Evolutionary conservation across 2,113 vertebrate genomes (phyloP).

Genomic region (Melanerpes aurifrons): DNA sequence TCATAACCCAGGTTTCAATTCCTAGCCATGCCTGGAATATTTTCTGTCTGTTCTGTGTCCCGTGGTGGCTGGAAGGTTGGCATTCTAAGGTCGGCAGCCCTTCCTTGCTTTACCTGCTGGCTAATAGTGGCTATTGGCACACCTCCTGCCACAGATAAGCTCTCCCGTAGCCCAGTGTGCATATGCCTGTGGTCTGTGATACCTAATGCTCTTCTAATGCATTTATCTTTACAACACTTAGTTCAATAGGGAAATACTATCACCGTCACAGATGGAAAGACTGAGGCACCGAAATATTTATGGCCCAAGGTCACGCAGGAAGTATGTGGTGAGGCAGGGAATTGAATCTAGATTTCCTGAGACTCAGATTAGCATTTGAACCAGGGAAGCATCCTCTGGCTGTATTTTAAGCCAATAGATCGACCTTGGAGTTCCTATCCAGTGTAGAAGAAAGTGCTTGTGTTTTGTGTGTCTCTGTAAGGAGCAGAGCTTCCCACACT

Average conservation of each 20-base stretch:
- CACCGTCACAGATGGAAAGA: conserved; percentile 55
- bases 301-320: conserved; percentile 64
- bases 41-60: background rate
- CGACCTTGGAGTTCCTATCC: conserved; percentile 49
- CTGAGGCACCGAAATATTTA: conserved; percentile 66
- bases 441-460: background rate
- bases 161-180: accelerated
- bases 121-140: background rate
- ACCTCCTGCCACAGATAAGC: background rate
- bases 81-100: background rate
- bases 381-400: conserved; percentile 56
- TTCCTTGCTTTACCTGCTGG: background rate
- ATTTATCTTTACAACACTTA: background rate
- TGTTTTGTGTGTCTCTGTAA: background rate
- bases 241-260: conserved; percentile 44
- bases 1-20: background rate
- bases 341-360: conserved; percentile 72
- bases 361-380: conserved; percentile 61
- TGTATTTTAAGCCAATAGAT: conserved; percentile 46
- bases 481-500: conserved; percentile 26
- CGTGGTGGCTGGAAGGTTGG: background rate
- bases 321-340: conserved; percentile 65
- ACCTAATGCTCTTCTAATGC: background rate
- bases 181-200: background rate
- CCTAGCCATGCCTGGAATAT: background rate